Percentiles rank a stretch among this genome's conserved stretches.
Conservation (phyloP, 2,888 invertebrate species). For the Nasonia oneida region DNA sequence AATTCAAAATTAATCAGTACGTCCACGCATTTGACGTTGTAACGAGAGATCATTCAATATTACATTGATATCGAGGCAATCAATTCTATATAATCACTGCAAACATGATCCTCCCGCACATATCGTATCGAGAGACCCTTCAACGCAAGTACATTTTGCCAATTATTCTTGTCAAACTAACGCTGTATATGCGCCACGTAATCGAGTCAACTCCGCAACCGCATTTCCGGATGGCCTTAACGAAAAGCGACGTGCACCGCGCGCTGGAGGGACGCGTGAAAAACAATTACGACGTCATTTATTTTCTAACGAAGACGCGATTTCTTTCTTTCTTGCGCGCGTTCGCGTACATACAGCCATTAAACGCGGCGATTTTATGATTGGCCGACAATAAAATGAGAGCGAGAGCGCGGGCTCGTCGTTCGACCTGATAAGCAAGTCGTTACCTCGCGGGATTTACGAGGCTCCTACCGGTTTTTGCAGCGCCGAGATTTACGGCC, state of each 20-base stretch:
- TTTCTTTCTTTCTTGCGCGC: slow-evolving; percentile 10
- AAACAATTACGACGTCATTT: slow-evolving; percentile 56
- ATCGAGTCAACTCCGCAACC: not conserved
- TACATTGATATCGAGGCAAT: not conserved
- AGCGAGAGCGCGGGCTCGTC: slow-evolving; percentile 10
- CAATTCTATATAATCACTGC: not conserved
- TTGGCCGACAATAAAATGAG: slow-evolving; percentile 58
- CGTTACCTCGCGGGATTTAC: slow-evolving; percentile 58
- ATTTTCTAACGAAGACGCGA: slow-evolving; percentile 54
- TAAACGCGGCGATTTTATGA: slow-evolving; percentile 54
- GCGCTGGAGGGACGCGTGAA: slow-evolving; percentile 6
- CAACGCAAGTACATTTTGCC: not conserved
- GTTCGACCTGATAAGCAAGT: slow-evolving; percentile 58
- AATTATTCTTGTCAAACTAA: too few species aligned
- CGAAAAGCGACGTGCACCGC: not conserved
- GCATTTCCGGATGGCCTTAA: not conserved
- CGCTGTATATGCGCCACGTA: not conserved
- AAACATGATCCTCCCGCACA: too few species aligned
- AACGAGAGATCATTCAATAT: not conserved
- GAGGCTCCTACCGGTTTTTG: slow-evolving; percentile 60
- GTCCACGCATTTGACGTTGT: not conserved
- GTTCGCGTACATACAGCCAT: not conserved
- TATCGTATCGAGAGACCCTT: not conserved
- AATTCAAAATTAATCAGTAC: slow-evolving; percentile 1
- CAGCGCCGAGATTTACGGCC: slow-evolving; percentile 52